Conservation (phyloP, 92 coral and sea anemone species). For the Metridium senile region DNA sequence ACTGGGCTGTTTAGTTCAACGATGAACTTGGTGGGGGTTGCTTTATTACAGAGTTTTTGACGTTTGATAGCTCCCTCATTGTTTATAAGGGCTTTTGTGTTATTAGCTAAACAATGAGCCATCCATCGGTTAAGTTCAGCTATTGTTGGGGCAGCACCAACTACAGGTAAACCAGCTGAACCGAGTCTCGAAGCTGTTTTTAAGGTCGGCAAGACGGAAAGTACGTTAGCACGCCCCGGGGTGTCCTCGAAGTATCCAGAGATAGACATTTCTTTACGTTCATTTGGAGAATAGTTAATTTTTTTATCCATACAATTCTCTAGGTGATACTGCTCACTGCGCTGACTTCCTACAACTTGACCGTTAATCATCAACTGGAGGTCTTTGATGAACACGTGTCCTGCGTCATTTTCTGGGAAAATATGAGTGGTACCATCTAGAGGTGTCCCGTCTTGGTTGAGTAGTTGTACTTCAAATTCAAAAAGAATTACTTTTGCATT, state of each 20-base stretch:
- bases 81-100: not conserved
- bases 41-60: not conserved
- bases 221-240: not conserved
- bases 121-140: not conserved
- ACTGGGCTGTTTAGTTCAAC: not conserved
- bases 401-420: not conserved
- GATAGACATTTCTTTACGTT: not conserved
- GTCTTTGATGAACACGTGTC: too few species aligned
- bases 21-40: too few species aligned
- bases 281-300: not conserved
- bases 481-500: not conserved
- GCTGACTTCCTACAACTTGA: too few species aligned
- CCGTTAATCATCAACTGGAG: too few species aligned
- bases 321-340: too few species aligned
- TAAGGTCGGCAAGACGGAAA: not conserved
- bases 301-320: too few species aligned
- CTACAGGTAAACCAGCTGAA: not conserved
- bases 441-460: not conserved
- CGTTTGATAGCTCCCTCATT: slow-evolving; percentile 6
- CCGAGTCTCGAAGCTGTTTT: not conserved
- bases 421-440: not conserved
- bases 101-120: not conserved
- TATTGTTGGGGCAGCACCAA: not conserved
- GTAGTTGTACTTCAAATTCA: not conserved
- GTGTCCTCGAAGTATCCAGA: not conserved